These are phyloP conservation scores for Drosophila pseudoobscura DNA, from an alignment of 1,140 invertebrate genomes.

Conservation along the genomic window DNA sequence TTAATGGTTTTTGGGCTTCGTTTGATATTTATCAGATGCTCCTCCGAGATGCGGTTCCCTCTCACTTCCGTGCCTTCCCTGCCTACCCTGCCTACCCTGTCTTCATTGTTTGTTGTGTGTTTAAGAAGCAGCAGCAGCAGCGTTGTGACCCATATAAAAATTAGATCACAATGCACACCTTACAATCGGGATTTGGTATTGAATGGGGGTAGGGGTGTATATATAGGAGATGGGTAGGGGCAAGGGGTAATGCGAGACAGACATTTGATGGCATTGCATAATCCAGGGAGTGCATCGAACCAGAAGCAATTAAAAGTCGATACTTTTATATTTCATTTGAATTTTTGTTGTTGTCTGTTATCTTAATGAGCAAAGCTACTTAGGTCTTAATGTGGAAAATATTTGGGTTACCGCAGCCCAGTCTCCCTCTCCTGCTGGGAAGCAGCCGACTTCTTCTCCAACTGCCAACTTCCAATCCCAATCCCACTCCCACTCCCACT, in stretches of 20 bases:
- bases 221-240: background rate
- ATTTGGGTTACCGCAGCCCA: constrained; percentile 45
- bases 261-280: constrained; percentile 53
- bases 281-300: constrained; percentile 28
- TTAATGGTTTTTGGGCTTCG: constrained; percentile 45
- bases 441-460: too few species aligned
- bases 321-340: constrained; percentile 7
- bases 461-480: too few species aligned
- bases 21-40: constrained; percentile 67
- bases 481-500: too few species aligned
- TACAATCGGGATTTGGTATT: constrained; percentile 2
- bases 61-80: background rate
- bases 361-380: constrained; percentile 72
- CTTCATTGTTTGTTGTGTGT: too few species aligned
- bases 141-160: constrained; percentile 50
- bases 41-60: background rate
- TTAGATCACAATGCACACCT: constrained; percentile 57
- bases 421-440: too few species aligned
- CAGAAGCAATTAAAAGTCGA: constrained; percentile 54
- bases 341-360: constrained; percentile 33
- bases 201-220: too few species aligned
- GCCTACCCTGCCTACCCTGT: too few species aligned
- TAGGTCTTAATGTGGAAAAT: constrained; percentile 66
- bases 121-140: background rate
- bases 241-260: background rate